phyloP scores from a whole-genome alignment of 2,113 vertebrate species.

The Lagopus leucura region DNA sequence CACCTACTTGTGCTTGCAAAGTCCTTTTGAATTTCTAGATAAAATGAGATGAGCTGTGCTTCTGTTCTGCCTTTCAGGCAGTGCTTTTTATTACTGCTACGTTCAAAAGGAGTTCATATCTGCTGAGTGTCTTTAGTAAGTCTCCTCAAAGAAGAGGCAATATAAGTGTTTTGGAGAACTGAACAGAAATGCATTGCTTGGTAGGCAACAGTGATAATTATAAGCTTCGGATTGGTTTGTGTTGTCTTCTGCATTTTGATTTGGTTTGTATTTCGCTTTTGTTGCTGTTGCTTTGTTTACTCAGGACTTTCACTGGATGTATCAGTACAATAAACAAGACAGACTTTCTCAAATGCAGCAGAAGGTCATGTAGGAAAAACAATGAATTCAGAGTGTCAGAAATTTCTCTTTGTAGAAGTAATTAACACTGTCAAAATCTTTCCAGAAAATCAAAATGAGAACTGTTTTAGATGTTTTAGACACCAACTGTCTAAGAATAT shows the following conservation, averaged over 20 bases:
- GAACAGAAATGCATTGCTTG: neutral
- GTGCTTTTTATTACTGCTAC: neutral
- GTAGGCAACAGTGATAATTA: neutral
- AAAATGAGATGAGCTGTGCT: neutral
- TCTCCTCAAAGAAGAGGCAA: neutral
- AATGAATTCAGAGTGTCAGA: neutral
- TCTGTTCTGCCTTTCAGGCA: neutral
- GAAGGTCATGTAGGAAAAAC: neutral
- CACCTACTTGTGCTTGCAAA: neutral
- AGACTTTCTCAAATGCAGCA: neutral
- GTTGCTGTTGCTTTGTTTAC: neutral
- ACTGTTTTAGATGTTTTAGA: constrained; percentile 1
- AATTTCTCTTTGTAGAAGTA: constrained; percentile 11
- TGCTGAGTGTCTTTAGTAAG: neutral
- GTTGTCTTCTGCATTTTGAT: fast-evolving
- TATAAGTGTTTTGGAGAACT: neutral
- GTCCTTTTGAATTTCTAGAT: neutral
- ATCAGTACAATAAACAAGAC: neutral
- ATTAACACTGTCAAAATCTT: constrained; percentile 30
- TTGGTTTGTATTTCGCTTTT: neutral
- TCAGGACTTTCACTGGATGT: neutral
- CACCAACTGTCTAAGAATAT: neutral
- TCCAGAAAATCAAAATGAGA: neutral
- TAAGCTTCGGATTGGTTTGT: neutral
- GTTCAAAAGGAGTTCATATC: neutral